Conservation (phyloP, 2,113 vertebrate genomes). For the Psittacus erithacus region DNA sequence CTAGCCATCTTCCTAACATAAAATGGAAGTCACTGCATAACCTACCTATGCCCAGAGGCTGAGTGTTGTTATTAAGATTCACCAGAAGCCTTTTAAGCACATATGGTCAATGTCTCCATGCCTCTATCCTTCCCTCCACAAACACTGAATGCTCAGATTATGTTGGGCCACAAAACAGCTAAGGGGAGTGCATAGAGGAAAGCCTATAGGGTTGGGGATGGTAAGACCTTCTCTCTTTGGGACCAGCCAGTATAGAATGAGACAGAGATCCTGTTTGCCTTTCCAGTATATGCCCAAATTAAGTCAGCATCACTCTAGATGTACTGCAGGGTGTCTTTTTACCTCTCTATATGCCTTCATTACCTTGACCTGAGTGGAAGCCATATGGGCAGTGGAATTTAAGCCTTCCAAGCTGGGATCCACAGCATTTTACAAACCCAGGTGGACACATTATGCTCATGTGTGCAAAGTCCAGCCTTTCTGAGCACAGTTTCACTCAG, state of each 20-base stretch:
- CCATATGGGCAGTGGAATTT: rapidly evolving
- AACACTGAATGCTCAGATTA: background rate
- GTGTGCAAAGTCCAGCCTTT: background rate
- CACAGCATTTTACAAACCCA: background rate
- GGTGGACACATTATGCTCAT: background rate
- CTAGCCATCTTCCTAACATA: background rate
- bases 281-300: background rate
- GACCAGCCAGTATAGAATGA: background rate
- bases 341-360: background rate
- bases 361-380: background rate
- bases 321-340: background rate
- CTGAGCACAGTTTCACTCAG: background rate
- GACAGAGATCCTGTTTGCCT: background rate
- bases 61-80: background rate
- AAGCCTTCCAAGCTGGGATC: background rate
- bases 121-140: background rate
- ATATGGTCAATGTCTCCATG: background rate
- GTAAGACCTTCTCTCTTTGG: background rate
- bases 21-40: background rate
- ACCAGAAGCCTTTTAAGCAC: background rate
- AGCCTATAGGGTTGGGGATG: background rate
- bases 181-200: background rate
- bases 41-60: background rate
- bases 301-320: background rate
- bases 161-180: rapidly evolving